Conservation (phyloP, 2,797 vertebrate species). For the Vireo griseus region DNA sequence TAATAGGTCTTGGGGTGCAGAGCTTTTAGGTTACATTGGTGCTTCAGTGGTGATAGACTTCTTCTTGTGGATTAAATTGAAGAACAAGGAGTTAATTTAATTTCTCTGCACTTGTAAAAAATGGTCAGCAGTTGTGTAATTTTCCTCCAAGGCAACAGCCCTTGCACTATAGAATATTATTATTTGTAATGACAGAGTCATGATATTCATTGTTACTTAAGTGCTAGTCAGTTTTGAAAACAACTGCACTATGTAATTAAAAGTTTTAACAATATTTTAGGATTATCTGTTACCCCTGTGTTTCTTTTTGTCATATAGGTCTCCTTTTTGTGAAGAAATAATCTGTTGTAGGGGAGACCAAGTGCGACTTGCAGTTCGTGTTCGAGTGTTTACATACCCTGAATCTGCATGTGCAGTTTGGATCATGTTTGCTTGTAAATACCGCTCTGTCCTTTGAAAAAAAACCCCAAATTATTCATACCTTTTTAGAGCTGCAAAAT, state of each 20-base stretch:
- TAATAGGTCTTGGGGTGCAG: not conserved
- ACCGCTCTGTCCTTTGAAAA: conserved; percentile 88
- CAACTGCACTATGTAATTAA: not conserved
- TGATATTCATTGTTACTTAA: not conserved
- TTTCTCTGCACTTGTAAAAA: not conserved
- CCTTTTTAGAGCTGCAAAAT: not conserved
- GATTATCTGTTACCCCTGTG: not conserved
- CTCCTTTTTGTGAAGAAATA: conserved; percentile 94
- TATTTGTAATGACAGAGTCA: not conserved
- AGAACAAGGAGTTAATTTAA: not conserved
- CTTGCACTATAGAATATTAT: not conserved
- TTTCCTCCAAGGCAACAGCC: not conserved
- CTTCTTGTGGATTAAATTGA: not conserved
- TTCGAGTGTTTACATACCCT: conserved; percentile 89
- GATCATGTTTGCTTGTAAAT: conserved; percentile 99
- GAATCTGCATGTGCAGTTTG: conserved; percentile 93
- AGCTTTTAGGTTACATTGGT: not conserved
- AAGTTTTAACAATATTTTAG: not conserved
- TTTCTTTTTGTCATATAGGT: conserved; percentile 76
- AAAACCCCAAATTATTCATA: not conserved
- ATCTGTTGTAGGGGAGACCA: conserved; percentile 93
- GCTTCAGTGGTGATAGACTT: not conserved
- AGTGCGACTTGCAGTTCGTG: conserved; percentile 90
- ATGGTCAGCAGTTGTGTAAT: fast-evolving
- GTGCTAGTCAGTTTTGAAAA: not conserved